A percentile compares a stretch with the other conserved stretches of the same genome.
These are phyloP conservation scores for Latrodectus elegans DNA, from an alignment of 2,888 invertebrate genomes.

Conservation along the genomic window DNA sequence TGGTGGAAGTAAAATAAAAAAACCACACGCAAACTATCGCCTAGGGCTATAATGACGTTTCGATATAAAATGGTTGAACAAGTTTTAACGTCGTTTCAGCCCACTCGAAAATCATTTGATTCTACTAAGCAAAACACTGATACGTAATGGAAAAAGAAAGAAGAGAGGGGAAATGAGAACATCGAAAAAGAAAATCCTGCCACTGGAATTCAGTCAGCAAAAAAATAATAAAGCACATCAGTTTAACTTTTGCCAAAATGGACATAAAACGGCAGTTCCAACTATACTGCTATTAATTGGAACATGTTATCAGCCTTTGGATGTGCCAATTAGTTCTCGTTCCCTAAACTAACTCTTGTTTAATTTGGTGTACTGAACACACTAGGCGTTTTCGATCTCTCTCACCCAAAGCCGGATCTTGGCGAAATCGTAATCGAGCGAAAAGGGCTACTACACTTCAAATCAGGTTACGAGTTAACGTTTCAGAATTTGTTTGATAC, in stretches of 20 bases:
- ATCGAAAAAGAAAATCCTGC: no score
- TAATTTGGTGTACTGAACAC: no score
- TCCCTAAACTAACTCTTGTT: no score
- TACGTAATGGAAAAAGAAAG: neutral
- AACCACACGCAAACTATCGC: slow-evolving; percentile 4
- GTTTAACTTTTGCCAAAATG: neutral
- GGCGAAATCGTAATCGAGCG: no score
- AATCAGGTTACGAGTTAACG: no score
- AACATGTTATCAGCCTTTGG: neutral
- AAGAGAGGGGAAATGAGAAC: no score
- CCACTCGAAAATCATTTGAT: neutral
- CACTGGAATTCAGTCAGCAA: neutral
- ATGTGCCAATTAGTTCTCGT: neutral
- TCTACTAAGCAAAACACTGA: neutral
- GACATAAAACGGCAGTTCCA: neutral
- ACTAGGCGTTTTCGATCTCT: no score
- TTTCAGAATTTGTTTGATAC: no score
- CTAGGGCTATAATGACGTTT: slow-evolving; percentile 23
- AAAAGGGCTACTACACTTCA: no score
- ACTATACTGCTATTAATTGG: neutral
- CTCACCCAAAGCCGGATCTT: no score
- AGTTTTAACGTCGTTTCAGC: neutral
- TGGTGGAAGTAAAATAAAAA: slow-evolving; percentile 1
- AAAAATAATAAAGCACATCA: neutral
- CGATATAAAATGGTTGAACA: slow-evolving; percentile 19